These are phyloP conservation scores for Condylura cristata DNA, from an alignment of 2,113 vertebrate species.

Conservation along the genomic window DNA sequence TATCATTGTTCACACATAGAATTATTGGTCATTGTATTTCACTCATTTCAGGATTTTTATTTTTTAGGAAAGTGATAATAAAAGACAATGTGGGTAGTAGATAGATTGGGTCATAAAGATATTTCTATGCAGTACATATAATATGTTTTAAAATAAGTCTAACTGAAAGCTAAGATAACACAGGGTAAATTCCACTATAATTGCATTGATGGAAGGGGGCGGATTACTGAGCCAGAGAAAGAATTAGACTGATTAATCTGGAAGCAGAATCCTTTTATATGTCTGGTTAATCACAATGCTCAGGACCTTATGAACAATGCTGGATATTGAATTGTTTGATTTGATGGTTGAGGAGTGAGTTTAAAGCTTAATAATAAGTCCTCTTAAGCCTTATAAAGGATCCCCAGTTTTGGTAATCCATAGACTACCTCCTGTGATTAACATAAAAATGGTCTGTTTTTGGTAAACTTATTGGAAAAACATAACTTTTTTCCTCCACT, in stretches of 20 bases:
- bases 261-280: constrained; percentile 13
- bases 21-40: no score
- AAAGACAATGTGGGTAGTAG: not conserved
- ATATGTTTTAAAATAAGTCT: constrained; percentile 16
- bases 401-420: not conserved
- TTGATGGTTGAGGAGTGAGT: constrained; percentile 16
- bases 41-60: no score
- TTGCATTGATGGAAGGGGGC: not conserved
- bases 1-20: not conserved
- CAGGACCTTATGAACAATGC: constrained; percentile 19
- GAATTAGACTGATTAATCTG: constrained; percentile 11
- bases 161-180: constrained; percentile 51
- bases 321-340: constrained; percentile 45
- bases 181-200: constrained; percentile 26
- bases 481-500: not conserved
- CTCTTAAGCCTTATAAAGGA: constrained; percentile 16
- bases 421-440: not conserved
- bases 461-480: constrained; percentile 46
- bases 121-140: not conserved
- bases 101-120: not conserved
- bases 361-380: constrained; percentile 46
- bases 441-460: constrained; percentile 24
- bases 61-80: not conserved
- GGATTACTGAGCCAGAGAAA: constrained; percentile 15
- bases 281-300: constrained; percentile 15